A percentile compares a stretch with the other conserved stretches of the same genome.
Conservation (phyloP, 2,888 invertebrate species). For the Urechis unicinctus region DNA sequence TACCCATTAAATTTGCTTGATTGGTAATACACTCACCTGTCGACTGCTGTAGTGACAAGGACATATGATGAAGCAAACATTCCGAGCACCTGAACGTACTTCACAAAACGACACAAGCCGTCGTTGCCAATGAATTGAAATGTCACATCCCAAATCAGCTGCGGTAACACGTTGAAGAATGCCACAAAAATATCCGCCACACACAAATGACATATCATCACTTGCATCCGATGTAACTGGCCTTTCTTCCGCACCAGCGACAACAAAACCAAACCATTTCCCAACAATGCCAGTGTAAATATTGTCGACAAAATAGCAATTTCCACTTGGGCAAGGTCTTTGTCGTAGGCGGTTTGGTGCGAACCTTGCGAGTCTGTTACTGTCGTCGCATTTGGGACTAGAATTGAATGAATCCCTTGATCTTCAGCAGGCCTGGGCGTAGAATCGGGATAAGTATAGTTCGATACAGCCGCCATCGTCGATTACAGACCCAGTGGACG, state of each 20-base stretch:
- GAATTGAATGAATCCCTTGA: no score
- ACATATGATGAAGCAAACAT: constrained; percentile 45
- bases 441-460: no score
- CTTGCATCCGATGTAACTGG: constrained; percentile 63
- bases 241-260: constrained; percentile 53
- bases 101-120: constrained; percentile 54
- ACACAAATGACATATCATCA: constrained; percentile 66
- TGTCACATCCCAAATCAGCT: constrained; percentile 38
- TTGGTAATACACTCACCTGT: no score
- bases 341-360: no score
- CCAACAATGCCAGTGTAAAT: constrained; percentile 59
- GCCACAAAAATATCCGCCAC: constrained; percentile 67
- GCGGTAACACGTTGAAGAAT: constrained; percentile 62
- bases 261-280: constrained; percentile 58
- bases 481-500: no score
- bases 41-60: constrained; percentile 47
- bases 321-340: constrained; percentile 59
- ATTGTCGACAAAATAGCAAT: constrained; percentile 58
- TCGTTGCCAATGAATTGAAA: constrained; percentile 51
- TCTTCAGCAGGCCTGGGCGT: no score
- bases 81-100: constrained; percentile 54
- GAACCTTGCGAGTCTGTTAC: no score
- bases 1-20: no score
- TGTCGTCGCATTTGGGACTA: no score
- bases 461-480: no score